A percentile compares a stretch with the other conserved stretches of the same genome.
phyloP scores from a whole-genome alignment of 1,140 invertebrate genomes.

The Ceratosolen fusciceps region DNA sequence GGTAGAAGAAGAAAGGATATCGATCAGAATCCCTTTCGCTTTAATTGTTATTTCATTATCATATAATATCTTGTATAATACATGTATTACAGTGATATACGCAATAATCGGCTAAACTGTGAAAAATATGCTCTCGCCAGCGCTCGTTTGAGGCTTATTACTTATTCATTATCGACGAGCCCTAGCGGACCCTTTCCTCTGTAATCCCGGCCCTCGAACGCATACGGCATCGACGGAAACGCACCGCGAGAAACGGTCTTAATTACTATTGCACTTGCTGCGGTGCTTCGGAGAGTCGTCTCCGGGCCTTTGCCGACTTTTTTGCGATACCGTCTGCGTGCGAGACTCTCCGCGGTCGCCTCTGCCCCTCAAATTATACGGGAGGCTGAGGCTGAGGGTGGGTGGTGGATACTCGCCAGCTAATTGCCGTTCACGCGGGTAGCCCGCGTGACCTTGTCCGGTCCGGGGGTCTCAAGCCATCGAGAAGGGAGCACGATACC shows the following conservation, averaged over 20 bases:
- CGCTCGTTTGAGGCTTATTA: no score
- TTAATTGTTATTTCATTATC: conserved; percentile 49
- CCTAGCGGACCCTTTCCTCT: background rate
- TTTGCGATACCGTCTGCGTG: conserved; percentile 47
- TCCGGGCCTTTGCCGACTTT: conserved; percentile 46
- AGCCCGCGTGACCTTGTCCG: no score
- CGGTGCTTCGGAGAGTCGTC: conserved; percentile 40
- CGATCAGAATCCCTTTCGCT: conserved; percentile 25
- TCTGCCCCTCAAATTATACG: no score
- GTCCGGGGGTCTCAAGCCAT: no score
- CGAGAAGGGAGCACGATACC: no score
- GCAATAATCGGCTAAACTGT: conserved; percentile 65
- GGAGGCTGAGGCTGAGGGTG: no score
- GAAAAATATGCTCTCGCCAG: conserved; percentile 62
- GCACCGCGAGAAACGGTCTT: background rate
- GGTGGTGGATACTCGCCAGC: no score
- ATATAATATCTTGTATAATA: conserved; percentile 53
- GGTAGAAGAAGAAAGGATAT: conserved; percentile 32
- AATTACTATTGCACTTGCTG: conserved; percentile 13
- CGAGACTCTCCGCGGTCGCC: no score
- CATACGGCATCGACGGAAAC: background rate
- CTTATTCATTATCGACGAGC: conserved; percentile 45
- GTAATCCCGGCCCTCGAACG: background rate
- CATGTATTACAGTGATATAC: conserved; percentile 65
- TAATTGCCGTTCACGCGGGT: no score